Evolutionary conservation across 2,113 vertebrate genomes (phyloP).

Genomic region (Prionailurus bengalensis): DNA sequence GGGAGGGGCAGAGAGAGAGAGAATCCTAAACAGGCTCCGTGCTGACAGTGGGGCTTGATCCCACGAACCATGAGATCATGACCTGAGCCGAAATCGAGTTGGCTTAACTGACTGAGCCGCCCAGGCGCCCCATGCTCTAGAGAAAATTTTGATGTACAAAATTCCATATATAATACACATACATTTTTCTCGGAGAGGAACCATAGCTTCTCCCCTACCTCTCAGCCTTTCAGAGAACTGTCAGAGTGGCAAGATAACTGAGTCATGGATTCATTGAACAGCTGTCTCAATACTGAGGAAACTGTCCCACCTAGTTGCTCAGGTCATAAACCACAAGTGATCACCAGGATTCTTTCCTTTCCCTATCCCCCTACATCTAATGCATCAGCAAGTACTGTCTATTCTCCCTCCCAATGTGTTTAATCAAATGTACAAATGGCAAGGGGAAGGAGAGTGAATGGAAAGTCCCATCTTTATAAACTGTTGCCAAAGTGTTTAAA

Average conservation of each 20-base stretch:
- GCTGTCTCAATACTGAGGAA: background rate
- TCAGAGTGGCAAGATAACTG: background rate
- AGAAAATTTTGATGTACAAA: background rate
- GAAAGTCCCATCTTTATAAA: slow-evolving; percentile 8
- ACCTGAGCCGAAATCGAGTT: too few species aligned
- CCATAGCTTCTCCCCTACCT: background rate
- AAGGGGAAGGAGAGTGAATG: background rate
- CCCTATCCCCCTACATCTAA: background rate
- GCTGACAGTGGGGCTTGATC: too few species aligned
- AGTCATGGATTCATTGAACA: background rate
- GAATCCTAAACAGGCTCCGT: too few species aligned
- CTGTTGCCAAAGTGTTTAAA: slow-evolving; percentile 6
- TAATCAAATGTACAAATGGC: background rate
- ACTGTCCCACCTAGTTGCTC: background rate
- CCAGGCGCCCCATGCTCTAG: background rate
- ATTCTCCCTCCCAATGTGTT: background rate
- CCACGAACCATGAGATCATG: too few species aligned
- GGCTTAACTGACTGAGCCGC: too few species aligned
- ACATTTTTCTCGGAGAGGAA: background rate
- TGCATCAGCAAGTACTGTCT: background rate
- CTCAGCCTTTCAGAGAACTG: background rate
- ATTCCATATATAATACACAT: background rate
- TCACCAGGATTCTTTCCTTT: background rate
- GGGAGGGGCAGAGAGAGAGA: too few species aligned
- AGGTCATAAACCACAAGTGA: background rate